Conservation (phyloP, 1,140 invertebrate species). For the Leptinotarsa defecta region DNA sequence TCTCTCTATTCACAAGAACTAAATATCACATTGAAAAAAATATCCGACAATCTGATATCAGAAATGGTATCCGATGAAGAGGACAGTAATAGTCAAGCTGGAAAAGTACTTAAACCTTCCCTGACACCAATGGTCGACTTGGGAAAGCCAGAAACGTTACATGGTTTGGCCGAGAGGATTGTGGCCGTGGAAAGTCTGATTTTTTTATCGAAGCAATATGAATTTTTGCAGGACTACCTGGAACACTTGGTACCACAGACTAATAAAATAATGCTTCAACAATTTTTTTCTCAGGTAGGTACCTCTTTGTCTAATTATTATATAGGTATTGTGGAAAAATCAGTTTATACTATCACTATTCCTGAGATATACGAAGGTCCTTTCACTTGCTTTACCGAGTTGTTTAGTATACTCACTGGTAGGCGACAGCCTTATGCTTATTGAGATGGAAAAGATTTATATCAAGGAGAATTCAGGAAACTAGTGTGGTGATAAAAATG, state of each 20-base stretch:
- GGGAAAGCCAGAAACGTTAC: conserved; percentile 71
- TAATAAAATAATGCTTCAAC: conserved; percentile 71
- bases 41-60: conserved; percentile 65
- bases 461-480: too few relatives aligned
- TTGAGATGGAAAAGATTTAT: too few relatives aligned
- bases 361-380: too few relatives aligned
- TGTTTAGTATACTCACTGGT: too few relatives aligned
- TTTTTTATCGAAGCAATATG: conserved; percentile 86
- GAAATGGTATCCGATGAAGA: conserved; percentile 43
- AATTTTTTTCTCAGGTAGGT: conserved; percentile 70
- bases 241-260: conserved; percentile 69
- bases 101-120: conserved; percentile 65
- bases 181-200: conserved; percentile 91
- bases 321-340: too few relatives aligned
- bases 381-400: too few relatives aligned
- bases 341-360: too few relatives aligned
- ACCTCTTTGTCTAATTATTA: too few relatives aligned
- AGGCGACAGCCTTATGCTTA: too few relatives aligned
- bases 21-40: conserved; percentile 74
- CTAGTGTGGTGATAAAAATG: too few relatives aligned
- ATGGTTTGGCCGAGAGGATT: conserved; percentile 82
- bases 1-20: conserved; percentile 72
- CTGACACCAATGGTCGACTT: conserved; percentile 76
- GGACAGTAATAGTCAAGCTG: conserved; percentile 50
- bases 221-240: conserved; percentile 80